Evolutionary conservation across 2,797 vertebrate genomes (phyloP), one percentile per base, ranked within the genome.

Genomic region (Cossypha caffra): DNA sequence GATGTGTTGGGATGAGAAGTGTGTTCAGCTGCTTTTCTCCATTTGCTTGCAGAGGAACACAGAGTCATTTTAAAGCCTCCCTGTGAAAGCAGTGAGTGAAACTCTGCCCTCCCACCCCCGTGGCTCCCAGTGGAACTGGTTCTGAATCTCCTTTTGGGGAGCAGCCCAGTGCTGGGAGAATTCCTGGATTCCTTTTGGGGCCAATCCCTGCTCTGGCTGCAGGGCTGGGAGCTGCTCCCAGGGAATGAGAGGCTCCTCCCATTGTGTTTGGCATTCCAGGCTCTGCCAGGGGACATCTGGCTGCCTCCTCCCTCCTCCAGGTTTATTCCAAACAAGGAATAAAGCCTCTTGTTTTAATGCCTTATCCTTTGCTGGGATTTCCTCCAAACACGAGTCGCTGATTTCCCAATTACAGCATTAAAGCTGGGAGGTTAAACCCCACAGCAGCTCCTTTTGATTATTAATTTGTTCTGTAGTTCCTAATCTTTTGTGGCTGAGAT

Each of bases 381-480:
- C 69, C 76, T 77, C 17, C 72, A 43, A 92, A 90, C 93, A 91
- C n/a, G 35, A 90, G 57, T 91, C 40, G 29, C 79, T 57, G 72
- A 55, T 96, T 97, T 97, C 92, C 95, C 95, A 96, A 68, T 97
- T 96, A 94, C 71, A 28, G 43, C 62, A 58, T 96, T 88, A 96
- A 94, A 86, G 89, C 77, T 18, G 63, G 72, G 86, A 97, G 82
- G 94, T 96, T 82, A 72, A 93, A 92, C 37, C 86, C 90, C 73
- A 5, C 63, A 14, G 75, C 26, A 62, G 75, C 64, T 52, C 69
- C 50, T 88, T 81, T 68, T 71, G 47, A 1, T 79, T 90, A 85
- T 86, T 90, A 83, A 77, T 96, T 96, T 93, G 75, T 67, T 81
- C 88, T 74, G 88, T 16, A 4, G 64, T 88, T 92, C 90, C 11